Evolutionary conservation across 1,140 invertebrate species (phyloP).

Genomic region (Coenobita brevimanus): DNA sequence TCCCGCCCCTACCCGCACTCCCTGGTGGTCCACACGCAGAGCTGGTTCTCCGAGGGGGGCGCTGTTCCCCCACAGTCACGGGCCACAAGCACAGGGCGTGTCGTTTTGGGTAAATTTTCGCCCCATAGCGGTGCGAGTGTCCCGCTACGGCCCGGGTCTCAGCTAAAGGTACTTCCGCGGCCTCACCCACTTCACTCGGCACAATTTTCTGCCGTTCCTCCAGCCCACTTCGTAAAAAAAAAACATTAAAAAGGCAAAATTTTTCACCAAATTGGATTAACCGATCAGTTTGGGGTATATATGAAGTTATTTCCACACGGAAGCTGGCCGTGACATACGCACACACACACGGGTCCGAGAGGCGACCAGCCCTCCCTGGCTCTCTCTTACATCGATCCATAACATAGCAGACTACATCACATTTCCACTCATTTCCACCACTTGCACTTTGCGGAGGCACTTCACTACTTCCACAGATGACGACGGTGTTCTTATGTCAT

Average conservation of each 20-base stretch:
- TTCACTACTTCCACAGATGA: slow-evolving; percentile 30
- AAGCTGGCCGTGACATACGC: slow-evolving; percentile 61
- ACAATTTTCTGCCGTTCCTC: background rate
- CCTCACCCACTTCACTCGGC: slow-evolving; percentile 1
- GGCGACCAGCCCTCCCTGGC: slow-evolving; percentile 53
- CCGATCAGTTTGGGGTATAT: slow-evolving; percentile 41
- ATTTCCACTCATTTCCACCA: slow-evolving; percentile 54
- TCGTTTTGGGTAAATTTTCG: slow-evolving; percentile 50
- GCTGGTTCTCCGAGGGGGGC: background rate
- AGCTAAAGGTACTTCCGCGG: slow-evolving; percentile 46
- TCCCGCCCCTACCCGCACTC: background rate
- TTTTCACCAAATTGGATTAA: background rate
- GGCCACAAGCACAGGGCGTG: slow-evolving; percentile 36
- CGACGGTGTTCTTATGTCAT: slow-evolving; percentile 45
- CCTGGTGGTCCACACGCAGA: slow-evolving; percentile 18
- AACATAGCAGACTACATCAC: slow-evolving; percentile 65
- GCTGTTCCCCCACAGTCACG: background rate
- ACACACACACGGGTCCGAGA: slow-evolving; percentile 54
- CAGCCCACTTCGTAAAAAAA: background rate
- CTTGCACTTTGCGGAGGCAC: slow-evolving; percentile 27
- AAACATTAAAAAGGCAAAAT: background rate
- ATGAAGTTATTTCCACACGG: slow-evolving; percentile 61
- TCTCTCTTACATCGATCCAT: slow-evolving; percentile 66
- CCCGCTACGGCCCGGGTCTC: slow-evolving; percentile 44
- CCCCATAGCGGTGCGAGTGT: slow-evolving; percentile 36